A percentile compares a stretch with the other conserved stretches of the same genome.
phyloP scores from a whole-genome alignment of 2,113 vertebrate species.

The Callipepla californica region DNA sequence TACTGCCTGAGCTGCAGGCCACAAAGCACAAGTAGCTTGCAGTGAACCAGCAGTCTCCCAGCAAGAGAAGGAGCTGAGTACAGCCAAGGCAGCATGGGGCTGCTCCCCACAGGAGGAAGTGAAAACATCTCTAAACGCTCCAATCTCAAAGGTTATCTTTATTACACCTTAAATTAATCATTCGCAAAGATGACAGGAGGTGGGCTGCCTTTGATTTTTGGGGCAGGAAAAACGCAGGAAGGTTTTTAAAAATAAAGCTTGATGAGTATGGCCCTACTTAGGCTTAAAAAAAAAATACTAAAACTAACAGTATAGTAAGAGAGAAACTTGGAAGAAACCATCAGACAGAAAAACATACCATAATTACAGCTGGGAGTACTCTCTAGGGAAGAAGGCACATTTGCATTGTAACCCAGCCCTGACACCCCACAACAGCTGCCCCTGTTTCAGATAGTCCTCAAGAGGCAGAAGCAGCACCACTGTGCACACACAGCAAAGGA shows the following conservation, averaged over 20 bases:
- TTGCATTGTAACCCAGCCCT: rapidly evolving
- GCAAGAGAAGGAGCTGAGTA: background rate
- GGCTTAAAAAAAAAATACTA: background rate
- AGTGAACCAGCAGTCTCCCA: background rate
- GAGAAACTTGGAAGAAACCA: background rate
- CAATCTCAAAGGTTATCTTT: background rate
- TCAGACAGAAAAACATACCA: background rate
- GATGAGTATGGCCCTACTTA: background rate
- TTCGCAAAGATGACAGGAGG: background rate
- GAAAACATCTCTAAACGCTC: background rate
- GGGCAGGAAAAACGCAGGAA: background rate
- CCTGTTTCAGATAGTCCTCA: background rate
- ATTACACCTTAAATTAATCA: background rate
- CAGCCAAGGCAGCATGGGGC: background rate
- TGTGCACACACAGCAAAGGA: rapidly evolving
- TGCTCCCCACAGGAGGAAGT: background rate
- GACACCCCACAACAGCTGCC: background rate
- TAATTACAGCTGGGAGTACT: rapidly evolving
- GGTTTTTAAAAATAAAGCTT: background rate
- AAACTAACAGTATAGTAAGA: background rate
- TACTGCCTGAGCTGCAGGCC: background rate
- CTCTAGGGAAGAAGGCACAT: background rate
- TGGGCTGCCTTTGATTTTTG: background rate
- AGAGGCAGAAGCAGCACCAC: rapidly evolving
- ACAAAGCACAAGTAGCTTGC: background rate